Percentiles rank a stretch among this genome's conserved stretches.
These are phyloP conservation scores for Rousettus leschenaultii DNA, from an alignment of 2,113 vertebrate genomes.

Conservation along the genomic window DNA sequence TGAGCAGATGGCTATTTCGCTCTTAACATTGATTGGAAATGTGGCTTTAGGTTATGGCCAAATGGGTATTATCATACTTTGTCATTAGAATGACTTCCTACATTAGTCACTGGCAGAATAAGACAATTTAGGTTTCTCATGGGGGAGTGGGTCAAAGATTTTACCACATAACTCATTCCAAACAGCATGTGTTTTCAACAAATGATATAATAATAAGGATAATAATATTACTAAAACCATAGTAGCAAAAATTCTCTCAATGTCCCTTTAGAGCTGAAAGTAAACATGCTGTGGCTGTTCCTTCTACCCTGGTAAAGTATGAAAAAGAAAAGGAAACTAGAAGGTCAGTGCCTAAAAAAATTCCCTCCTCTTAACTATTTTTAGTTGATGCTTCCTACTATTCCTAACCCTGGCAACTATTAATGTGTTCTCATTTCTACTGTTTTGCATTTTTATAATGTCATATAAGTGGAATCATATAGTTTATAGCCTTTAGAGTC, in stretches of 20 bases:
- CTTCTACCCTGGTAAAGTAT: not conserved
- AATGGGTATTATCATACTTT: not conserved
- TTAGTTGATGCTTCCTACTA: not conserved
- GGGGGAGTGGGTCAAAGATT: accelerated
- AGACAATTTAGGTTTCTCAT: not conserved
- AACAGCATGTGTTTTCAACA: not conserved
- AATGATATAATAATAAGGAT: not conserved
- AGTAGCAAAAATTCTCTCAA: not conserved
- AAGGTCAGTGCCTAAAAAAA: not conserved
- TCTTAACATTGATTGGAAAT: not conserved
- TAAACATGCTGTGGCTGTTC: not conserved
- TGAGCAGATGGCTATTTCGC: not conserved
- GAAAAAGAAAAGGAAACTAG: not conserved
- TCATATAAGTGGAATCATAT: not conserved
- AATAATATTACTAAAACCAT: not conserved
- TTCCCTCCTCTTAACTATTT: not conserved
- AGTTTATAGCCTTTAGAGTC: not conserved
- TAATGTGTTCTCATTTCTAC: not conserved
- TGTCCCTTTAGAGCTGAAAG: not conserved
- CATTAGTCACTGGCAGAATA: not conserved
- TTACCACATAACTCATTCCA: not conserved
- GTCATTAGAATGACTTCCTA: not conserved
- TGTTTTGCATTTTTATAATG: not conserved
- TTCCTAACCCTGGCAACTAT: not conserved
- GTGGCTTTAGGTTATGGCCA: not conserved